Evolutionary conservation across 2,797 vertebrate genomes (phyloP).

Genomic region (Neosilurus hyrtlii): DNA sequence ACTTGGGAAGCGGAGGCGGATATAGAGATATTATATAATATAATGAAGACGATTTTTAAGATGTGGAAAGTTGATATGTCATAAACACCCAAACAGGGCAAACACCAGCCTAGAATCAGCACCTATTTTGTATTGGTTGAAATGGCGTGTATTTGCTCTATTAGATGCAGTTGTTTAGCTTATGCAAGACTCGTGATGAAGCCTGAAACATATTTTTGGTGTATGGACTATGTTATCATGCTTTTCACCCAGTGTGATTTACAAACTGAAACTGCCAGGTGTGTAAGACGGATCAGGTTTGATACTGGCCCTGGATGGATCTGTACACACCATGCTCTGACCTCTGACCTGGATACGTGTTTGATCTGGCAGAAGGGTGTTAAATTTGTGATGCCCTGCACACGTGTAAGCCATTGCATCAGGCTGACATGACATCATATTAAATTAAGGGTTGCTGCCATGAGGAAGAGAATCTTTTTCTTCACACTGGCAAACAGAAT

Average conservation of each 20-base stretch:
- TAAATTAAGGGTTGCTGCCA: constrained; percentile 67
- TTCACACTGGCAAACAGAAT: constrained; percentile 22
- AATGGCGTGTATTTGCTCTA: no score
- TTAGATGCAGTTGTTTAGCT: neutral
- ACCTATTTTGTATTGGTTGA: no score
- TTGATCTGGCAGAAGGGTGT: constrained; percentile 68
- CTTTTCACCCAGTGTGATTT: constrained; percentile 47
- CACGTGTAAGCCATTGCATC: constrained; percentile 60
- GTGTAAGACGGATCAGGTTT: constrained; percentile 64
- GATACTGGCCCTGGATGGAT: constrained; percentile 50
- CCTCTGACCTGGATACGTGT: constrained; percentile 46
- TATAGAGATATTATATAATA: no score
- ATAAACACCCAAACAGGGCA: no score
- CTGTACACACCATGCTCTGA: constrained; percentile 58
- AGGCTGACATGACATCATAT: constrained; percentile 63
- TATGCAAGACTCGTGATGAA: neutral
- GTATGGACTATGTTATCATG: constrained; percentile 52
- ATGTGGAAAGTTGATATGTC: no score
- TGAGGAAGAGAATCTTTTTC: constrained; percentile 14
- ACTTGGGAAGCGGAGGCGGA: no score
- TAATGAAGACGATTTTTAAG: no score
- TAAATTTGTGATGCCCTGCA: constrained; percentile 61
- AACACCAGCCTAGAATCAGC: no score
- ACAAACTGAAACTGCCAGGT: constrained; percentile 58
- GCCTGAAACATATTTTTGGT: constrained; percentile 27